A percentile compares a stretch with the other conserved stretches of the same genome.
Conservation (phyloP, 2,888 invertebrate species). For the Biston stratarius region DNA sequence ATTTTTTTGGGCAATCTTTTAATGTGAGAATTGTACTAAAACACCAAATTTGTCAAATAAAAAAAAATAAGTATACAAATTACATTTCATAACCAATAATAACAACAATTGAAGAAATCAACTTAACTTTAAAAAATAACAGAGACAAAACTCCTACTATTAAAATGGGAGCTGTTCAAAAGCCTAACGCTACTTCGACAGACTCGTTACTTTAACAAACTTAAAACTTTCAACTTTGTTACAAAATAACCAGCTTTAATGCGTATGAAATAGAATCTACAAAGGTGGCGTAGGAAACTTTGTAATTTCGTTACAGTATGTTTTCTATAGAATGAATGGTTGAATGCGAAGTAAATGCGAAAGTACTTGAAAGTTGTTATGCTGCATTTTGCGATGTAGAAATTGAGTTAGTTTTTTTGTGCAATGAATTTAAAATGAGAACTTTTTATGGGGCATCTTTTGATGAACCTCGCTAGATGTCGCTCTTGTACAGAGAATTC, state of each 20-base stretch:
- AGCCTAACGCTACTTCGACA: constrained; percentile 35
- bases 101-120: constrained; percentile 23
- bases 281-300: constrained; percentile 16
- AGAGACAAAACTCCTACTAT: constrained; percentile 32
- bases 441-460: background rate
- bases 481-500: no score
- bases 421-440: background rate
- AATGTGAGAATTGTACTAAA: no score
- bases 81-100: constrained; percentile 6
- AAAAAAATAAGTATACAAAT: background rate
- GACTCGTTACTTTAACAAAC: constrained; percentile 35
- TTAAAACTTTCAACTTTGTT: constrained; percentile 29
- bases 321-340: constrained; percentile 36
- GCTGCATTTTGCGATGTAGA: constrained; percentile 27
- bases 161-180: constrained; percentile 33
- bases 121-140: constrained; percentile 24
- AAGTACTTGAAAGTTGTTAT: constrained; percentile 33
- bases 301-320: constrained; percentile 38
- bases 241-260: constrained; percentile 23
- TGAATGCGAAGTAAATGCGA: constrained; percentile 35
- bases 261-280: constrained; percentile 17
- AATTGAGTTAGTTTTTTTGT: constrained; percentile 19
- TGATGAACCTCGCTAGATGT: background rate
- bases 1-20: no score
- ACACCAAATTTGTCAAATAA: no score